Evolutionary conservation across 37 sponge, comb jelly and placozoan species (phyloP), one percentile per base, ranked within the genome.

Genomic region (Geodia barretti): DNA sequence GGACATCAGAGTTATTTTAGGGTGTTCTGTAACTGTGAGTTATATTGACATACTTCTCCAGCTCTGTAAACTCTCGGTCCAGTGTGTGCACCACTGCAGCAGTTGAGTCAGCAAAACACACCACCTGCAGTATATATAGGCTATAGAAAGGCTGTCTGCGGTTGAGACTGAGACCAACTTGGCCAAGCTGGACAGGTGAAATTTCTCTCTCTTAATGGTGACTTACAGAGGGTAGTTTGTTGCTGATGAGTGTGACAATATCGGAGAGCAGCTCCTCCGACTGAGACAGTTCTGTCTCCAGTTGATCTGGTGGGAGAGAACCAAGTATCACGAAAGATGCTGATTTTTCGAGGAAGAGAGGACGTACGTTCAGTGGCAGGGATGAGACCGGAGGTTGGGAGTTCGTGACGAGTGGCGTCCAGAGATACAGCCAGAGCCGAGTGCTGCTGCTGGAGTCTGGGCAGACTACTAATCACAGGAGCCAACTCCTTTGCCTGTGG

Each of bases 331-430:
- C n/a, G 14, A 5, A 41, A 41, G 47, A 24, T 41, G 2, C 23
- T 40, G 2, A 20, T 9, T 24, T 29, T 29, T 24, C 30, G 7
- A 24, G 20, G 24, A 14, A 3, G 26, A 62, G 26, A 62, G 65
- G 11, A 40, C 68, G 0, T 29, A 87, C 88, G 76, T 81, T 87
- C 82, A 60, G 54, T 42, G 2, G 58, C 70, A 9, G 77, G 74
- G 24, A 76, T 25, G 19, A 87, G 25, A 4, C 80, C 82, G 25
- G 34, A 21, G 4, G 68, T 17, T 14, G 71, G 41, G 30, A 87
- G 73, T 21, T 81, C 73, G 39, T 87, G 82, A 7, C 82, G 14
- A 9, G 88, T 87, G 1, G 78, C 42, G 33, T 87, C 88, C 42
- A 87, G 78, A 14, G 82, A 70, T 29, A 3, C 39, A 23, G 72